Evolutionary conservation across 1,140 invertebrate species (phyloP), one percentile per base, ranked within the genome.

Genomic region (Drosophila repleta): DNA sequence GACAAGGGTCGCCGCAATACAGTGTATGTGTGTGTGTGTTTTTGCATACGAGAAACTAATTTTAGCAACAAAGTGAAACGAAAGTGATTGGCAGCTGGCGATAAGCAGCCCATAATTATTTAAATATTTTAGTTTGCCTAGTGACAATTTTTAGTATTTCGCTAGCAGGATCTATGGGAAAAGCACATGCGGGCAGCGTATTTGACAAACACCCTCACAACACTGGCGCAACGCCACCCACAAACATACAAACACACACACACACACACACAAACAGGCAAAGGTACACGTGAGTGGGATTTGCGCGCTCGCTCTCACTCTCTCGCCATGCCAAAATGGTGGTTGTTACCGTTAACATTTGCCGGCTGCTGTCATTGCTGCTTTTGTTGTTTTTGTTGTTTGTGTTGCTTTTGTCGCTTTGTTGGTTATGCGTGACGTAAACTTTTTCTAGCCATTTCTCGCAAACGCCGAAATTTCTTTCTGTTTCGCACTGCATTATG

Each of bases 291-390:
- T 76, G 68, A 58, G 49, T 57, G 57, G 48, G 61, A 64, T 32
- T 53, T 57, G 15, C n/a, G 35, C 20, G 45, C 56, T 65, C 45
- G 32, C 41, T 58, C 56, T 20, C 20, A 61, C 73, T 52, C 71
- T 65, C 20, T 37, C 41, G 8, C 5, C 15, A 35, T 8, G 45
- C 15, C 48, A 74, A 64, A 63, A 73, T 73, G 77, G 81, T 84
- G 80, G 80, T 80, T 46, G 64, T 52, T 73, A 88, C 82, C 79
- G 83, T 83, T 87, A 79, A 56, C 24, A 60, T 73, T 78, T 78
- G 82, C 82, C 82, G 82, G 82, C 69, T 76, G 62, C 66, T 64
- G 48, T 55, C 55, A 77, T 64, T 70, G 58, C 58, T 63, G 45
- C 61, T 66, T 39, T 49, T 61, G 26, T 56, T 79, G 39, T 32